Conservation (phyloP, 2,797 vertebrate species). For the Eremophila alpestris region DNA sequence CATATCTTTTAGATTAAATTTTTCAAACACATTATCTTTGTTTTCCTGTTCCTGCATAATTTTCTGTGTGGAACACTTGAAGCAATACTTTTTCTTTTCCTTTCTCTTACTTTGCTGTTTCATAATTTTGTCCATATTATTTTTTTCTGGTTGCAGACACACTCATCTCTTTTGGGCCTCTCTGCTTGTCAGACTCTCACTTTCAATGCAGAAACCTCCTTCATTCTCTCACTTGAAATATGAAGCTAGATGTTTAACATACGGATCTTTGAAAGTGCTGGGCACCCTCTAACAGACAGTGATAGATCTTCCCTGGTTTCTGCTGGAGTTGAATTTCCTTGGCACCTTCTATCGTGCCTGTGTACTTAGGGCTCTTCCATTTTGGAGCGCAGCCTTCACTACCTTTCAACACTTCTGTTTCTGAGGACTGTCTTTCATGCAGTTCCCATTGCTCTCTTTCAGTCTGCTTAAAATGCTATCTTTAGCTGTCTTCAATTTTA, state of each 20-base stretch:
- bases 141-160: background rate
- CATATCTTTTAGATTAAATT: background rate
- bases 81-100: background rate
- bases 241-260: constrained; percentile 33
- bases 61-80: background rate
- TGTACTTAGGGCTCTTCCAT: constrained; percentile 40
- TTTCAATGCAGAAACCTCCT: background rate
- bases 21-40: background rate
- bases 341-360: constrained; percentile 32
- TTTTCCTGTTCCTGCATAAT: background rate
- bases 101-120: background rate
- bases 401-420: constrained; percentile 58
- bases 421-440: constrained; percentile 39
- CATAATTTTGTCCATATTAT: background rate
- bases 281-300: constrained; percentile 17
- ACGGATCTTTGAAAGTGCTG: constrained; percentile 22
- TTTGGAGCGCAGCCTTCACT: constrained; percentile 39
- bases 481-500: constrained; percentile 51
- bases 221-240: constrained; percentile 21
- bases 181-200: constrained; percentile 7
- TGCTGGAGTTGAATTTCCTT: constrained; percentile 54
- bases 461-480: constrained; percentile 50
- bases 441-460: constrained; percentile 44
- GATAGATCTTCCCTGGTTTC: constrained; percentile 8
- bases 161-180: background rate